Evolutionary conservation across 2,113 vertebrate genomes (phyloP).

Genomic region (Thamnophis sirtalis): DNA sequence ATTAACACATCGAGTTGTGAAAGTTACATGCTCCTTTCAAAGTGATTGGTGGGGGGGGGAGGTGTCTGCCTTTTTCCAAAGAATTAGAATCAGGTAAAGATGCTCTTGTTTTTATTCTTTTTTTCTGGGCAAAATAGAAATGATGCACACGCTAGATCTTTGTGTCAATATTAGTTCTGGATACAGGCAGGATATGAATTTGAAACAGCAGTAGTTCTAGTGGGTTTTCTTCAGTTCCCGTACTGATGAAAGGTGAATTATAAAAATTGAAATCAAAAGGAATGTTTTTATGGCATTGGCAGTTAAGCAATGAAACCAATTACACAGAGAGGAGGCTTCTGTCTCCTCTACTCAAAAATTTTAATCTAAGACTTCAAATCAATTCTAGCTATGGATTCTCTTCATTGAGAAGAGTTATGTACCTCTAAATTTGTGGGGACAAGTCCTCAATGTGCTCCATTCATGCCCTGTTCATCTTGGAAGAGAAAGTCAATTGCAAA

Average conservation of each 20-base stretch:
- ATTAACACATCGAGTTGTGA: not conserved
- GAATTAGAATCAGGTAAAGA: not conserved
- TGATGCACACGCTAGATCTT: not conserved
- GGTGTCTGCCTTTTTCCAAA: not conserved
- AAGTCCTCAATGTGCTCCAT: not conserved
- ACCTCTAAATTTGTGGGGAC: not conserved
- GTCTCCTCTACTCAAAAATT: not conserved
- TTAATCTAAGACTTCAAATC: not conserved
- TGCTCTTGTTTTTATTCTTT: not conserved
- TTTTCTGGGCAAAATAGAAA: not conserved
- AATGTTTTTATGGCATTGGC: not conserved
- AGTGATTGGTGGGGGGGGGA: not conserved
- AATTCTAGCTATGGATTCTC: not conserved
- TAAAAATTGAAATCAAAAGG: not conserved
- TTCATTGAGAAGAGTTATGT: not conserved
- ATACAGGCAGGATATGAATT: not conserved
- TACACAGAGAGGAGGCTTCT: not conserved
- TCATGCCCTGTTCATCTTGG: not conserved
- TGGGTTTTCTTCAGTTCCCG: not conserved
- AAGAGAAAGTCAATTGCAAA: not conserved
- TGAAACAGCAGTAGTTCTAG: not conserved
- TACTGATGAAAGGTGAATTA: not conserved
- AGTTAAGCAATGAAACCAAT: not conserved
- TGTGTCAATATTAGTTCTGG: not conserved
- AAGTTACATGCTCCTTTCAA: not conserved